Evolutionary conservation across 2,113 vertebrate species (phyloP).

Genomic region (Lagopus leucura): DNA sequence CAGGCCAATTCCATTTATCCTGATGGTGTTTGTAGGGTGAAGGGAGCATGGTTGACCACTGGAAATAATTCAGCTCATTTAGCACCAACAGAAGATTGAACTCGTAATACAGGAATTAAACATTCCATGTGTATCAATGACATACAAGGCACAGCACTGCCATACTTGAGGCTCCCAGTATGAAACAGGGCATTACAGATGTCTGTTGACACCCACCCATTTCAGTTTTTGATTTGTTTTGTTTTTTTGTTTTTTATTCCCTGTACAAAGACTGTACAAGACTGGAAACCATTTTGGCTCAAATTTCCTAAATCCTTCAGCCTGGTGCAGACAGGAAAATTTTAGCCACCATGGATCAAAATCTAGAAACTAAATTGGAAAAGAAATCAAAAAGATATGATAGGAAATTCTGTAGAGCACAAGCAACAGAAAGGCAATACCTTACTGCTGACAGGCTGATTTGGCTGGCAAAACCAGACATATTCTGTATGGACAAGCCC

Average conservation of each 20-base stretch:
- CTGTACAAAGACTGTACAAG: not conserved
- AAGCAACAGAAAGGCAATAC: not conserved
- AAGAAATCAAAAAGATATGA: not conserved
- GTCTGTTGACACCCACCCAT: not conserved
- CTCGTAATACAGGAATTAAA: not conserved
- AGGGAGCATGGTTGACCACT: not conserved
- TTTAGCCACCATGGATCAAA: not conserved
- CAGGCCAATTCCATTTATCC: not conserved
- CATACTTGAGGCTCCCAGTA: not conserved
- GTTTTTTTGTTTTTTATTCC: not conserved
- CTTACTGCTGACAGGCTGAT: not conserved
- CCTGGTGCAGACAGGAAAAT: not conserved
- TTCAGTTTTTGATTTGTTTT: not conserved
- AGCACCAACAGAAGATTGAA: not conserved
- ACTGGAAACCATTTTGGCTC: not conserved
- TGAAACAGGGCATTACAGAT: not conserved
- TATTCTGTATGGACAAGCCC: not conserved
- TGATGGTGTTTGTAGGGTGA: not conserved
- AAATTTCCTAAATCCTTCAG: not conserved
- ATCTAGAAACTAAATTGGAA: not conserved
- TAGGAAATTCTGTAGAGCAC: not conserved
- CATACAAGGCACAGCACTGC: not conserved
- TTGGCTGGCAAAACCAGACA: not conserved
- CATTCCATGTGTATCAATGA: not conserved
- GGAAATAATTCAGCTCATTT: not conserved